Evolutionary conservation across 2,888 invertebrate species (phyloP).

Genomic region (Himalopsyche tibetana): DNA sequence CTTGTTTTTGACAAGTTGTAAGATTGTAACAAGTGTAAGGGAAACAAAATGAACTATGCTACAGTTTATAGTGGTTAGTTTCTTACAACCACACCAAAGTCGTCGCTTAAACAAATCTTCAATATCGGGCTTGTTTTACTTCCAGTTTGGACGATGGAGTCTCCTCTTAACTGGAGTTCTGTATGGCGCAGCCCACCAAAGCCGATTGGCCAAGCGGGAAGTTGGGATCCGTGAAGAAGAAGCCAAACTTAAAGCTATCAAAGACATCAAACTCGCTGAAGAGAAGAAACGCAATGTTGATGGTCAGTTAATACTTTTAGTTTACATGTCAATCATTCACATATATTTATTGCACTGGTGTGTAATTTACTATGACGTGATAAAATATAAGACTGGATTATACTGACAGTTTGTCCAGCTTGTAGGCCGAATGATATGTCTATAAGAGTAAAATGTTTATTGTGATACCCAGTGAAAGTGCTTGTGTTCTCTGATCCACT

Average conservation of each 20-base stretch:
- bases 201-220: constrained; percentile 82
- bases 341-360: neutral
- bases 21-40: neutral
- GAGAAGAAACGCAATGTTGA: constrained; percentile 82
- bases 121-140: constrained; percentile 55
- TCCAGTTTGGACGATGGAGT: constrained; percentile 89
- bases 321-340: neutral
- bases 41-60: neutral
- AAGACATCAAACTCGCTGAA: constrained; percentile 83
- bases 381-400: too few relatives aligned
- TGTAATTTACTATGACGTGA: neutral
- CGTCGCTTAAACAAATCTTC: constrained; percentile 43
- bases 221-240: constrained; percentile 81
- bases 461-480: too few relatives aligned
- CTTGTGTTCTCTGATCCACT: too few relatives aligned
- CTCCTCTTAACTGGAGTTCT: constrained; percentile 83
- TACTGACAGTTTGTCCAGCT: too few relatives aligned
- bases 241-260: constrained; percentile 80
- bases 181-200: constrained; percentile 86
- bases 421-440: too few relatives aligned
- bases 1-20: too few relatives aligned
- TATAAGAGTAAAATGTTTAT: too few relatives aligned
- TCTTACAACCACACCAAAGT: neutral
- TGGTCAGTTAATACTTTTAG: constrained; percentile 70
- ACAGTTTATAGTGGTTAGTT: neutral